These are phyloP conservation scores for Platerodrilus igneus DNA, from an alignment of 2,888 invertebrate genomes.

Conservation along the genomic window DNA sequence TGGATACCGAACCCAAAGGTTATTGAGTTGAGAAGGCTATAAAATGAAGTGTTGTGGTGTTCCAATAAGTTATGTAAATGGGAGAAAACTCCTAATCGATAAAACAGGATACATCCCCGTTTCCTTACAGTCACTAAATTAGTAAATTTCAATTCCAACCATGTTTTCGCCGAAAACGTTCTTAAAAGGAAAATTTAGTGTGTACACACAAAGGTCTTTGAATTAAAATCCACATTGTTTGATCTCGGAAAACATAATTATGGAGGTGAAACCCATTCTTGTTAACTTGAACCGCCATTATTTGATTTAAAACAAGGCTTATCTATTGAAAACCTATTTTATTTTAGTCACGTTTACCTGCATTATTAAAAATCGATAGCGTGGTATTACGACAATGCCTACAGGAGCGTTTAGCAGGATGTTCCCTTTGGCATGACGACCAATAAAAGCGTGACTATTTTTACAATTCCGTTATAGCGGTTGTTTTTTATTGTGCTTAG, in stretches of 20 bases:
- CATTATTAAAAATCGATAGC: constrained; percentile 27
- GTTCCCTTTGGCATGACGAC: constrained; percentile 20
- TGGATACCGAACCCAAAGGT: constrained; percentile 11
- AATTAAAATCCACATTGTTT: constrained; percentile 8
- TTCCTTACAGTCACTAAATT: constrained; percentile 12
- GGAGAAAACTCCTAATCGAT: constrained; percentile 5
- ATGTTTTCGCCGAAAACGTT: constrained; percentile 3
- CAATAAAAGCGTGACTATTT: constrained; percentile 19
- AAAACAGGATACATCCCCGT: constrained; percentile 6
- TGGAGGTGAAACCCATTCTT: constrained; percentile 12
- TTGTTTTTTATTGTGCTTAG: too few species aligned
- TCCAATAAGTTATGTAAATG: constrained; percentile 18
- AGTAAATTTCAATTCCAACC: constrained; percentile 13
- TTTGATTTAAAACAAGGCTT: constrained; percentile 14
- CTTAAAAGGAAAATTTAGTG: constrained; percentile 9
- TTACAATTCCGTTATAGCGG: constrained; percentile 20
- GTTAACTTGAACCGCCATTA: constrained; percentile 14
- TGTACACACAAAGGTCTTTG: constrained; percentile 11
- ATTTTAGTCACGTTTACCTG: constrained; percentile 22
- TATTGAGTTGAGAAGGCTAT: constrained; percentile 13
- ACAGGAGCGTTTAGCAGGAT: constrained; percentile 24
- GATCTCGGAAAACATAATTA: constrained; percentile 13
- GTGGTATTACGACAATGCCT: constrained; percentile 23
- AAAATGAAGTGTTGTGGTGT: constrained; percentile 13
- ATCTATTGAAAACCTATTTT: constrained; percentile 17